Conservation (phyloP, 2,888 invertebrate genomes). For the Phyllotreta cruciferae region DNA sequence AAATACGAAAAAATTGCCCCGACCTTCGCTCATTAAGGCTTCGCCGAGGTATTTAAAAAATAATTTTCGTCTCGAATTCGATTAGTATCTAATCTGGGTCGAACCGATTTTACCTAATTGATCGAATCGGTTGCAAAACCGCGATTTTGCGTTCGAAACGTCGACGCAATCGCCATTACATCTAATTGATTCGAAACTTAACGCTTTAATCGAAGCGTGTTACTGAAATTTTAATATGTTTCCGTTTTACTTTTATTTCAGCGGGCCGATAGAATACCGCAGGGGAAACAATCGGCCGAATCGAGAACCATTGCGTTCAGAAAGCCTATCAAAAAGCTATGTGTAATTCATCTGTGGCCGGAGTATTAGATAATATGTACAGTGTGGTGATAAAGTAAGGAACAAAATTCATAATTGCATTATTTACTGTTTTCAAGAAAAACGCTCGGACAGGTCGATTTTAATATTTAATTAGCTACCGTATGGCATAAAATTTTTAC, state of each 20-base stretch:
- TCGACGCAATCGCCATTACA: slow-evolving; percentile 2
- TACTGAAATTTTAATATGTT: slow-evolving; percentile 13
- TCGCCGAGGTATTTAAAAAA: background rate
- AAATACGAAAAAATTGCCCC: too few species aligned
- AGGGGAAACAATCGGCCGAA: background rate
- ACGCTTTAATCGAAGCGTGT: slow-evolving; percentile 8
- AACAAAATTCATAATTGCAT: too few species aligned
- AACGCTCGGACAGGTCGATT: too few species aligned
- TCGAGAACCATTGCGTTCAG: slow-evolving; percentile 10
- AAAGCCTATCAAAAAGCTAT: slow-evolving; percentile 1
- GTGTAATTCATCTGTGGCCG: background rate
- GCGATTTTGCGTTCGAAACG: slow-evolving; percentile 4
- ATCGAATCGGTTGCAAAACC: background rate
- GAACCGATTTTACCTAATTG: slow-evolving; percentile 9
- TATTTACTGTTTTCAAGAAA: too few species aligned
- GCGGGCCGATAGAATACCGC: too few species aligned
- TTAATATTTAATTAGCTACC: too few species aligned
- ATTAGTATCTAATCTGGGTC: slow-evolving; percentile 9
- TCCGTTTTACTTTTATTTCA: slow-evolving; percentile 8
- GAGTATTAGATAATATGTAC: too few species aligned
- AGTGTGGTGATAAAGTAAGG: too few species aligned
- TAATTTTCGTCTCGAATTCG: too few species aligned
- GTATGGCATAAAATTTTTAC: too few species aligned
- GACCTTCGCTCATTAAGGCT: background rate
- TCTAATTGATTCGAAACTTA: slow-evolving; percentile 8